Evolutionary conservation across 2,113 vertebrate species (phyloP), one percentile per base, ranked within the genome.

Genomic region (Rhinolophus ferrumequinum): DNA sequence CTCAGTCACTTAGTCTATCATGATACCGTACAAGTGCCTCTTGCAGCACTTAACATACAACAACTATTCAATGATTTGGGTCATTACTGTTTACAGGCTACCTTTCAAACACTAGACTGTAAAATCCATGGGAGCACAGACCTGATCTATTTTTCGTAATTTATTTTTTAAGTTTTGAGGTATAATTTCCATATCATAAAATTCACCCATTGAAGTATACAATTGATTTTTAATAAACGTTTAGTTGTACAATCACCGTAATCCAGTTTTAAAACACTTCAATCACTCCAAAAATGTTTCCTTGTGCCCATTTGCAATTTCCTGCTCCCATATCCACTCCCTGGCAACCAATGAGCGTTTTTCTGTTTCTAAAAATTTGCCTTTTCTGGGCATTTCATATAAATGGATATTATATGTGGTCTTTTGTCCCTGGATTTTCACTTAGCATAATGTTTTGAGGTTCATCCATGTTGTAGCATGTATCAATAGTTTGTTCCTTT

Each of bases 301-400:
- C 47, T 76, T 76, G 9, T 76, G 35, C 60, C 30, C 10, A 19
- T 85, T 41, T 64, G 8, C 18, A 64, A 75, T 54, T 75, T 64
- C 56, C 8, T 15, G 11, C 14, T 73, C 5, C 41, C 16, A 73
- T 24, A 66, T 35, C 18, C 7, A 67, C 14, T 19, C 26, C 24
- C 8, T 79, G 50, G 47, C 26, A 93, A 66, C 7, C 47, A 85
- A 10, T 67, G 58, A 67, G 4, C 26, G 66, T 64, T 22, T 38
- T 47, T 83, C 16, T 92, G 64, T 69, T 77, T 66, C 90, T 76
- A 85, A 66, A 83, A 84, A 75, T 73, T 56, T 90, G 52, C 54
- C 15, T 91, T 70, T 70, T 58, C 21, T 58, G 38, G 14, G 58
- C 38, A 91, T 81, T 79, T 81, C 21, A n/a, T 26, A 81, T 30